A percentile compares a stretch with the other conserved stretches of the same genome.
Conservation (phyloP, 2,888 invertebrate genomes). For the Psococerastis gibbosa region DNA sequence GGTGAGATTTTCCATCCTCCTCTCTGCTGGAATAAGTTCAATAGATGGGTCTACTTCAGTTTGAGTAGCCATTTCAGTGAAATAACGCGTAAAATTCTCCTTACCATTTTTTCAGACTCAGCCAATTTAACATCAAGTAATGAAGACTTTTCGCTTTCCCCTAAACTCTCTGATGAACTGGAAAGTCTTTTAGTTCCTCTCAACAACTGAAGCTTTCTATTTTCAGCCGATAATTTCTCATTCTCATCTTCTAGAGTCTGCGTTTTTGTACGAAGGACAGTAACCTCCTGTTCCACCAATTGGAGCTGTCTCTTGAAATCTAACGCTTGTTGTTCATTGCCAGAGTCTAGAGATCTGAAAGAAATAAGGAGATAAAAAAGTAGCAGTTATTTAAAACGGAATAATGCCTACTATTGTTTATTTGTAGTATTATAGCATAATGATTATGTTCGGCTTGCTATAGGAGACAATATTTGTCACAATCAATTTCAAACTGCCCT, state of each 20-base stretch:
- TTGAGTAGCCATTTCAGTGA: too few relatives aligned
- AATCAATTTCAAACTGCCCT: too few relatives aligned
- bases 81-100: too few relatives aligned
- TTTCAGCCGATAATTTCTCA: slow-evolving; percentile 52
- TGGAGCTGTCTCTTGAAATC: slow-evolving; percentile 56
- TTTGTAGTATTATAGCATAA: too few relatives aligned
- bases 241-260: slow-evolving; percentile 53
- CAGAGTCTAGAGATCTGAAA: slow-evolving; percentile 36
- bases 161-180: slow-evolving; percentile 20
- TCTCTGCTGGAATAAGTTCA: slow-evolving; percentile 1
- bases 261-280: slow-evolving; percentile 43
- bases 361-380: too few relatives aligned
- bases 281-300: slow-evolving; percentile 57
- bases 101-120: slow-evolving; percentile 33
- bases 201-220: slow-evolving; percentile 45
- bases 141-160: slow-evolving; percentile 38
- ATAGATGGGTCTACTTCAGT: neutral
- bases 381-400: too few relatives aligned
- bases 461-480: too few relatives aligned
- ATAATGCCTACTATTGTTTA: too few relatives aligned
- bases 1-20: slow-evolving; percentile 3
- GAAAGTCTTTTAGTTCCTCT: slow-evolving; percentile 31
- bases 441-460: too few relatives aligned
- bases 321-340: slow-evolving; percentile 38
- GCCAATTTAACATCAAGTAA: slow-evolving; percentile 41